These are phyloP conservation scores for Lymantria monacha DNA, from an alignment of 2,888 invertebrate genomes.

Conservation along the genomic window DNA sequence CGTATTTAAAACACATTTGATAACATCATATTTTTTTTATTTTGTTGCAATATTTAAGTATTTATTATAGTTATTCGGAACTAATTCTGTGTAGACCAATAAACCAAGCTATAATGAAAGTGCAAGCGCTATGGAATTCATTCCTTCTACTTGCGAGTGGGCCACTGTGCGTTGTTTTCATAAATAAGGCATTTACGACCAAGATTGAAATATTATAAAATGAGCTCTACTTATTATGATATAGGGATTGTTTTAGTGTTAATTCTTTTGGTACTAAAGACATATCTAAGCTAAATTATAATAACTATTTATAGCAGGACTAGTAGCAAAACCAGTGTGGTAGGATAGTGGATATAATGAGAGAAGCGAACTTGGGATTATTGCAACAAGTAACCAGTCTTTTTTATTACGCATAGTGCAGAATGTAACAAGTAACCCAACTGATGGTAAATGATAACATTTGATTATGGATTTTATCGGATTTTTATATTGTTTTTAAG, in stretches of 20 bases:
- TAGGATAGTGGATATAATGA: constrained; percentile 64
- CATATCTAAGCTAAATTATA: constrained; percentile 28
- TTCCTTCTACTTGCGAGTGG: constrained; percentile 68
- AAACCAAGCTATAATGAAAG: constrained; percentile 66
- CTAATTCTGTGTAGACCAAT: constrained; percentile 18
- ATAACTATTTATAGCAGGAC: constrained; percentile 71
- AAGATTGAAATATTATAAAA: neutral
- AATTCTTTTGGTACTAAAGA: constrained; percentile 17
- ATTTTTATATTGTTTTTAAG: too few species aligned
- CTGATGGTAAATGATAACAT: too few species aligned
- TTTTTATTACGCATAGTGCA: too few species aligned
- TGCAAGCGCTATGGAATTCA: constrained; percentile 73
- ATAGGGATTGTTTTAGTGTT: constrained; percentile 31
- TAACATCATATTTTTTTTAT: too few species aligned
- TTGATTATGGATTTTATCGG: too few species aligned
- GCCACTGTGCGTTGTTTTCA: constrained; percentile 48
- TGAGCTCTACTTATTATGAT: neutral
- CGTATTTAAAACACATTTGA: too few species aligned
- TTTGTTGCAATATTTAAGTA: too few species aligned
- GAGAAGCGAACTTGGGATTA: constrained; percentile 54
- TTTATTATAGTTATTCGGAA: too few species aligned
- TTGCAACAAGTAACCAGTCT: constrained; percentile 47
- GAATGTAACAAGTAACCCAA: too few species aligned
- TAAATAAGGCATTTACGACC: constrained; percentile 2
- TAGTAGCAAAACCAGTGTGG: constrained; percentile 70